Conservation (phyloP, 2,888 invertebrate species). For the Empis stercorea region DNA sequence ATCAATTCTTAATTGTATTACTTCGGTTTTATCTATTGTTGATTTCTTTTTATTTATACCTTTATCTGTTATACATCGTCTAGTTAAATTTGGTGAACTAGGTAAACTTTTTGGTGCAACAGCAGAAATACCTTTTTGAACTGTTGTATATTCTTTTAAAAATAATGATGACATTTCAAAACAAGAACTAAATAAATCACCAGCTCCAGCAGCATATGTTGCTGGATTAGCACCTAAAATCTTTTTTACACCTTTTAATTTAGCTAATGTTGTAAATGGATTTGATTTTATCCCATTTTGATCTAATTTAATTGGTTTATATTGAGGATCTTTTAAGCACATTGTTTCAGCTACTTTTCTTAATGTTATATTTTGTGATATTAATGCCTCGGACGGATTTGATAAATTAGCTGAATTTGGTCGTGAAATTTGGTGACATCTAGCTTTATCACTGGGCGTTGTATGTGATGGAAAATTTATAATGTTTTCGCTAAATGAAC, state of each 20-base stretch:
- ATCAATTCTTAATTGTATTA: neutral
- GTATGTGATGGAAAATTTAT: constrained; percentile 47
- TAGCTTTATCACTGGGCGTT: constrained; percentile 60
- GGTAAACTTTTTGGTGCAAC: constrained; percentile 40
- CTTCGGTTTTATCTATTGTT: neutral
- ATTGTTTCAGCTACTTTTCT: constrained; percentile 72
- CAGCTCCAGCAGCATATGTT: constrained; percentile 37
- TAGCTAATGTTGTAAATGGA: constrained; percentile 60
- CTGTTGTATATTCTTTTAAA: constrained; percentile 32
- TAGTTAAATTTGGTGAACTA: constrained; percentile 38
- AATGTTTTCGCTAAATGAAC: constrained; percentile 61
- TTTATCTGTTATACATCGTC: neutral
- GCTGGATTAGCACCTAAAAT: constrained; percentile 54
- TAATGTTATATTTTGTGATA: constrained; percentile 41
- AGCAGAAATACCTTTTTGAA: neutral
- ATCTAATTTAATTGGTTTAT: constrained; percentile 46
- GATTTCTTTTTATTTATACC: neutral
- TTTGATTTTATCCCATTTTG: constrained; percentile 43
- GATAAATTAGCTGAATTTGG: constrained; percentile 24
- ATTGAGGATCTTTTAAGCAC: constrained; percentile 72
- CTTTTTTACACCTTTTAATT: constrained; percentile 70
- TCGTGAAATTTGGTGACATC: constrained; percentile 51
- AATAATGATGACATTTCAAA: constrained; percentile 63
- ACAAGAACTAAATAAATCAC: constrained; percentile 59
- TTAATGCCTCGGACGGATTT: constrained; percentile 12